Base-by-base conservation (phyloP, 1,140 invertebrate species). In the Trichonephila clavipes region DNA sequence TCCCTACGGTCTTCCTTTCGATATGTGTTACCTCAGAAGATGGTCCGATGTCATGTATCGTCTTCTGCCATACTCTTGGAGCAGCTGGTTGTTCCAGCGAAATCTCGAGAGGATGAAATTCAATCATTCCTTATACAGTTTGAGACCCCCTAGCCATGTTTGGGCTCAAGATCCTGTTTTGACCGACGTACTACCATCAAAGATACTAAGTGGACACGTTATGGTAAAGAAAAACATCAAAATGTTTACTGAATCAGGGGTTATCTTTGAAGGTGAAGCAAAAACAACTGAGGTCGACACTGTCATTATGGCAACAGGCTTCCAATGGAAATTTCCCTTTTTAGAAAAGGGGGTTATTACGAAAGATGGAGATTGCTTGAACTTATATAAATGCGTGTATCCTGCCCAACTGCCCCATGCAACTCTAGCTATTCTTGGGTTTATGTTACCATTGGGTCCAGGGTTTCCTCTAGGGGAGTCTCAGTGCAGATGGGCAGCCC, bases 401-500 rank as follows among this genome's bases (percentile, higher is more conserved):
- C 83, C 96, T 95, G 58, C 95, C 95, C 88, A 94, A 19, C 28
- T 90, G 21, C 93, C 94, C 5, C 95, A 95, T 88, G 14, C 94
- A 90, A 96, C 96, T 3, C 85, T 97, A 58, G 96, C 96, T 24
- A 95, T 97, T n/a, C 96, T 97, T 87, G 96, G 96, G 0, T 96
- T 96, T 66, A 94, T 96, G 72, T 96, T 96, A 94, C 96, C 96
- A 81, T 94, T 96, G 62, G 96, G 96, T 58, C 95, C 96, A 85
- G 95, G 97, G 21, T 95, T 96, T 94, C 96, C 96, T 18, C 95
- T 97, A 51, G 95, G 96, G 12, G 96, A 97, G 95, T 96, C 96
- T 51, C 95, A 95, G 77, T 90, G 92, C 14, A 92, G 95, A 51
- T 95, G 94, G 94, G 95, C 93, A 34, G 64, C 94, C 4, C 94